Evolutionary conservation across 1,140 invertebrate species (phyloP), one percentile per base, ranked within the genome.

Genomic region (Cylas formicarius): DNA sequence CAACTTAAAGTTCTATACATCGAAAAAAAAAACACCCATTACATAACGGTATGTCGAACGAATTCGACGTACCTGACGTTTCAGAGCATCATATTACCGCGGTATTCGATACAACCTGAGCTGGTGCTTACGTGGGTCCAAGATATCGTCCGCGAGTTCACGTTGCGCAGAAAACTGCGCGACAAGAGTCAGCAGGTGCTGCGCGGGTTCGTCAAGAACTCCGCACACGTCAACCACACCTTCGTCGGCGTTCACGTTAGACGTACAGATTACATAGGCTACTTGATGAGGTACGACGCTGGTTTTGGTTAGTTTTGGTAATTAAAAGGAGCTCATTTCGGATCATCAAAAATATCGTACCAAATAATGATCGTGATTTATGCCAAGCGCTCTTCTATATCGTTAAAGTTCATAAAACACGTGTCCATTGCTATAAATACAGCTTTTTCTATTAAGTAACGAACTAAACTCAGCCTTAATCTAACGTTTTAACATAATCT

Each of bases 221-320:
- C 41, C 5, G 64, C 66, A 22, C 24, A 59, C 8, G 60, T 53
- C 3, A 44, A 63, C n/a, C 52, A 63, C 20, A 67, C 65, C 11
- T 79, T 70, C 48, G 68, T 80, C 8, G 72, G 74, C 23, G 65
- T 80, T 21, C 78, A 80, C 48, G 71, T 80, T 20, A 57, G 78
- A 18, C 62, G 77, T 24, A 78, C 76, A 2, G 77, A 80, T 57
- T 80, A 80, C 52, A 61, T 72, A 4, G 63, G 66, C 17, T 76
- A 78, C 53, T 63, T 79, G 14, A 70, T 73, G 40, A 50, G 39
- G 46, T 48, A n/a, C n/a, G n/a, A n/a, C n/a, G n/a, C n/a, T n/a
- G n/a, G n/a, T n/a, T n/a, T n/a, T n/a, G n/a, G n/a, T n/a, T n/a
- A n/a, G n/a, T n/a, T n/a, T n/a, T n/a, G n/a, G n/a, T n/a, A n/a